Evolutionary conservation across 1,140 invertebrate genomes (phyloP), one percentile per base, ranked within the genome.

Genomic region (Scaptomyza graminum): DNA sequence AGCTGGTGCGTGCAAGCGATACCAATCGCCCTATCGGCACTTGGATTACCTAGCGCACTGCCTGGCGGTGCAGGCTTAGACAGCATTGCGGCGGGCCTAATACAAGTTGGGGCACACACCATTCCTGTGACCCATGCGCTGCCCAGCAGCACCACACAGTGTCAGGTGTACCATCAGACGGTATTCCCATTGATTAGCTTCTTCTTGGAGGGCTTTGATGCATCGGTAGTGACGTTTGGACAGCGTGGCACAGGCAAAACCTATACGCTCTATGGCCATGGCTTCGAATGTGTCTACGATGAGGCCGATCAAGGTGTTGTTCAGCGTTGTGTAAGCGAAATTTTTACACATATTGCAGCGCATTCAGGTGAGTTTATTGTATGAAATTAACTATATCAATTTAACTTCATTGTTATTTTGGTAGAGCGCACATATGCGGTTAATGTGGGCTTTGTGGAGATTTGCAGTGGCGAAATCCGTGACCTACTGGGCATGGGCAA

Each of bases 191-290:
- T 95, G 77, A 93, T 95, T 12, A 94, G 93, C 68, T 93, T 94
- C 70, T 94, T 95, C 64, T 84, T 95, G 37, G 94, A 95, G 90
- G 95, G 95, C 3, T 95, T 95, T 79, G 95, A 95, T 91, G 94
- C 95, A 22, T 95, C 96, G 15, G 93, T 96, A 44, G 93, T 96
- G 28, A 95, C 96, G 11, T 95, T 96, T 90, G 96, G 96, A 0
- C 96, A 97, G 90, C 93, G 94, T 15, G 94, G 94, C 18, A 95
- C 95, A 74, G 96, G 96, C 3, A 97, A 97, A 92, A 96, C 95
- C 2, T 96, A 95, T 78, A 95, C 95, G 1, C 93, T 97, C 60
- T 95, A 96, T 84, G 96, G 96, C 8, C 95, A 95, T 85, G 94
- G 94, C 37, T 93, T 95, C 77, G 94, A 95, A 79, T 95, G 93